These are phyloP conservation scores for Panzeria rudis DNA, from an alignment of 2,888 invertebrate genomes.

Conservation along the genomic window DNA sequence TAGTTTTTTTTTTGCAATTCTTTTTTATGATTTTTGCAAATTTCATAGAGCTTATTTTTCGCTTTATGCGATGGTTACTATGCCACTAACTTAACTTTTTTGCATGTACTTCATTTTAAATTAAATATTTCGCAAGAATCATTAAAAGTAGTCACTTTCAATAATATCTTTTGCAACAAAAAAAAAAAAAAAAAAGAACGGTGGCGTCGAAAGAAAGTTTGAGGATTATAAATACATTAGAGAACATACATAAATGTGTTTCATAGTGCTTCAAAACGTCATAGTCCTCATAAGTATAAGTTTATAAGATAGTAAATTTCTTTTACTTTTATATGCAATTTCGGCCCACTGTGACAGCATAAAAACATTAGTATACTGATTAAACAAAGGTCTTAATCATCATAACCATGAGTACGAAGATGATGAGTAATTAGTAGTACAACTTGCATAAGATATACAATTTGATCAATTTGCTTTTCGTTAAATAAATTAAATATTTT, in stretches of 20 bases:
- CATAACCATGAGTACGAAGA: constrained; percentile 5
- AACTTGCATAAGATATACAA: not conserved
- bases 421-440: constrained; percentile 13
- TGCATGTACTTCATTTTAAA: not conserved
- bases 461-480: constrained; percentile 32
- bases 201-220: too few relatives aligned
- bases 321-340: not conserved
- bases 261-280: too few relatives aligned
- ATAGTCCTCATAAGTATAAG: too few relatives aligned
- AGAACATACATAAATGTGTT: too few relatives aligned
- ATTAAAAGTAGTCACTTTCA: not conserved
- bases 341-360: constrained; percentile 14
- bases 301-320: not conserved
- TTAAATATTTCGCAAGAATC: not conserved
- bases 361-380: not conserved
- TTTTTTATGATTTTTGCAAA: constrained; percentile 58
- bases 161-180: not conserved
- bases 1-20: constrained; percentile 16
- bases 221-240: too few relatives aligned
- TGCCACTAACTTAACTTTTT: not conserved
- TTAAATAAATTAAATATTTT: constrained; percentile 62
- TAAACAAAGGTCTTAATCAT: constrained; percentile 13
- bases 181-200: not conserved
- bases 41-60: constrained; percentile 4
- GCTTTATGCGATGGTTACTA: not conserved